Evolutionary conservation across 2,797 vertebrate genomes (phyloP).

Genomic region (Fistularia tabacaria): DNA sequence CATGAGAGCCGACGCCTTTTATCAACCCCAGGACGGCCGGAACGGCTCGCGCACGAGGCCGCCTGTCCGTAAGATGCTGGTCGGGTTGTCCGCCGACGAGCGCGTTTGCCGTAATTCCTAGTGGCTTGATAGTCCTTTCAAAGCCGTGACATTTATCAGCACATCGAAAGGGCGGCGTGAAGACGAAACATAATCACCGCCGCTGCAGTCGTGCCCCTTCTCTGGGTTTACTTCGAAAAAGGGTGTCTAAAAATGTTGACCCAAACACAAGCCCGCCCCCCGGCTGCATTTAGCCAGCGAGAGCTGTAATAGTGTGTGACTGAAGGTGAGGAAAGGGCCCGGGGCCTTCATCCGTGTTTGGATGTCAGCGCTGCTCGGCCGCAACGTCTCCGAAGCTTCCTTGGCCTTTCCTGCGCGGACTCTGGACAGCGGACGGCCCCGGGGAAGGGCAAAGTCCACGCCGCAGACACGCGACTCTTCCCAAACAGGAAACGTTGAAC

Average conservation of each 20-base stretch:
- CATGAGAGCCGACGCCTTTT: too few species aligned
- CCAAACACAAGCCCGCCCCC: constrained; percentile 57
- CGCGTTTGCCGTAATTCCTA: constrained; percentile 36
- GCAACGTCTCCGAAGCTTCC: constrained; percentile 49
- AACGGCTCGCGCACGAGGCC: too few species aligned
- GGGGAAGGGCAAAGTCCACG: constrained; percentile 39
- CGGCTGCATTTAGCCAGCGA: constrained; percentile 66
- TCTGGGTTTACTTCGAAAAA: constrained; percentile 39
- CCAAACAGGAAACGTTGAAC: constrained; percentile 3
- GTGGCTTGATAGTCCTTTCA: constrained; percentile 49
- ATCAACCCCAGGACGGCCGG: too few species aligned
- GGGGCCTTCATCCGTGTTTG: constrained; percentile 55
- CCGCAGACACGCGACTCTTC: constrained; percentile 14
- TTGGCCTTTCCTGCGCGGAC: constrained; percentile 55
- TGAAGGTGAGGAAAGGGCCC: constrained; percentile 72
- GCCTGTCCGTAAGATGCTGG: background rate
- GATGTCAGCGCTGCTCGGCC: constrained; percentile 67
- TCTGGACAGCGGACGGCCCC: constrained; percentile 39
- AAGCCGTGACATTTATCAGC: constrained; percentile 64
- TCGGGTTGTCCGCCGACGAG: constrained; percentile 32
- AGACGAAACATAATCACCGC: constrained; percentile 49
- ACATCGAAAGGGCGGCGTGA: constrained; percentile 51
- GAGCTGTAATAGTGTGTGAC: constrained; percentile 74
- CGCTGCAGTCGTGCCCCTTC: constrained; percentile 35
- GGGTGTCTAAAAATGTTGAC: constrained; percentile 43